Percentiles rank a stretch among this genome's conserved stretches.
phyloP scores from a whole-genome alignment of 2,797 vertebrate genomes.

The Capromys pilorides region DNA sequence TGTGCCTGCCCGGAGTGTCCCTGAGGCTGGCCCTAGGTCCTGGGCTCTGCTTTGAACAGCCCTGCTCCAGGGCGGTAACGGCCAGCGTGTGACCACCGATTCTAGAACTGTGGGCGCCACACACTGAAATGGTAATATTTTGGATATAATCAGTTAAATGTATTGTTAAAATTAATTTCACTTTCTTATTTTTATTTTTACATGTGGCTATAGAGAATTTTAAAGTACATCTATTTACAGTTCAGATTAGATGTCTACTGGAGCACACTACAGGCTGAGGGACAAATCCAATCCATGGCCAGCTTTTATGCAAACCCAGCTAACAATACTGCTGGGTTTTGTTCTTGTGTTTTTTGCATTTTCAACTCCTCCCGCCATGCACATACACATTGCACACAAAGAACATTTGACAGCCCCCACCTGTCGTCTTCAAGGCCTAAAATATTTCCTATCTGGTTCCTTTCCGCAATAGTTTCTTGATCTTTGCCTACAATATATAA shows the following conservation, averaged over 20 bases:
- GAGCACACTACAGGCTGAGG: neutral
- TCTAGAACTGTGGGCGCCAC: neutral
- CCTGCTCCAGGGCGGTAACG: neutral
- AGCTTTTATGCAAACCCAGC: neutral
- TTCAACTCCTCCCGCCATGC: neutral
- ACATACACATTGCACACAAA: neutral
- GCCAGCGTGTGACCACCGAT: neutral
- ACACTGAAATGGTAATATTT: neutral
- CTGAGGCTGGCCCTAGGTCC: neutral
- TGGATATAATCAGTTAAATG: conserved; percentile 39
- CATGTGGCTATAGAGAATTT: conserved; percentile 50
- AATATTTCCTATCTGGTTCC: neutral
- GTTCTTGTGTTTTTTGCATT: neutral
- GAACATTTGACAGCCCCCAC: neutral
- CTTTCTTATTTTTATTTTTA: conserved; percentile 34
- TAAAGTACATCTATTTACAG: neutral
- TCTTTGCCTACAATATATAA: neutral
- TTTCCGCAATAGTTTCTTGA: conserved; percentile 28
- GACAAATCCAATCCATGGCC: neutral
- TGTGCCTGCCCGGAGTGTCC: neutral
- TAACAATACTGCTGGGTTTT: neutral
- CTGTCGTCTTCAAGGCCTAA: neutral
- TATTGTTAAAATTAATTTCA: conserved; percentile 35
- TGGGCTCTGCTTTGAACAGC: neutral
- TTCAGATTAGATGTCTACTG: conserved; percentile 24